These are phyloP conservation scores for Cosmia trapezina DNA, from an alignment of 2,888 invertebrate genomes.

Conservation along the genomic window DNA sequence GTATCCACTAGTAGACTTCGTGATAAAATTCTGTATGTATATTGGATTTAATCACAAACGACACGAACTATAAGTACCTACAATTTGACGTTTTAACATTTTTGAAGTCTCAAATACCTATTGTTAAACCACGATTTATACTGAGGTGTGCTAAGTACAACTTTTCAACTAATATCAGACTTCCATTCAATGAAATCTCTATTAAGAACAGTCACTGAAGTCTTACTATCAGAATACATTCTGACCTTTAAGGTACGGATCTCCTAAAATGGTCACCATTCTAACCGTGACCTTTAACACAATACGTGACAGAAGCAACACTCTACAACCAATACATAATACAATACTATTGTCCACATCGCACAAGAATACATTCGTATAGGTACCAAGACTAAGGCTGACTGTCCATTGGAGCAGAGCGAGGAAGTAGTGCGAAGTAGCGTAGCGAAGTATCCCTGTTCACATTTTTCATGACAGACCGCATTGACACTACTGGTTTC, in stretches of 20 bases:
- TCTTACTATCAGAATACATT: neutral
- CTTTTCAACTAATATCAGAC: neutral
- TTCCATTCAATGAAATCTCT: neutral
- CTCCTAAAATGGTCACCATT: neutral
- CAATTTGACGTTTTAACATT: too few species aligned
- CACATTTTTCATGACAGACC: neutral
- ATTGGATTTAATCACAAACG: too few species aligned
- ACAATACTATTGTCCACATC: too few species aligned
- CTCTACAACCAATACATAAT: too few species aligned
- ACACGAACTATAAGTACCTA: too few species aligned
- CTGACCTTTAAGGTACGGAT: neutral
- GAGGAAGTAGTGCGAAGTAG: neutral
- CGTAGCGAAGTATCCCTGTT: neutral
- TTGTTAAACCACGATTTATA: too few species aligned
- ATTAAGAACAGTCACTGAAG: neutral
- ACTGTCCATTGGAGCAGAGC: neutral
- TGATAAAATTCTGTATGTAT: too few species aligned
- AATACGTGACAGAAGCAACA: slow-evolving; percentile 1
- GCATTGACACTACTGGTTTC: too few species aligned
- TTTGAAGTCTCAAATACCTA: too few species aligned
- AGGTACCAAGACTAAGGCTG: neutral
- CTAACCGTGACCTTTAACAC: slow-evolving; percentile 14
- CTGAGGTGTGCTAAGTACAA: too few species aligned
- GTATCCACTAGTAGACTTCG: too few species aligned
- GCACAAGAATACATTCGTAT: neutral